phyloP scores from a whole-genome alignment of 2,113 vertebrate genomes.

The Epinephelus moara region DNA sequence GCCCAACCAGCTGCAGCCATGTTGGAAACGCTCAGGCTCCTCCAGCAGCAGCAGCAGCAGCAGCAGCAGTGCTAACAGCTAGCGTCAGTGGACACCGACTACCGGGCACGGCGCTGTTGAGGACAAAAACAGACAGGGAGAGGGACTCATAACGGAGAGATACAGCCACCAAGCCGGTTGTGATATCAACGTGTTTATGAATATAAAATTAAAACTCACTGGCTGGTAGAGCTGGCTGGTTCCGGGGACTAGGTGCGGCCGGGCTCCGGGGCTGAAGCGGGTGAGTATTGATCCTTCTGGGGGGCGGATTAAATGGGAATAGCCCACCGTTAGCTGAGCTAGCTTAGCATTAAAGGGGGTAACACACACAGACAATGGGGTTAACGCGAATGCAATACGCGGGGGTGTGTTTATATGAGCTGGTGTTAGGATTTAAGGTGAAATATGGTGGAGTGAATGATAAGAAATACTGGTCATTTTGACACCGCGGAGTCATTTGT shows the following conservation, averaged over 20 bases:
- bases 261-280: conserved; percentile 52
- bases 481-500: conserved; percentile 72
- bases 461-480: conserved; percentile 22
- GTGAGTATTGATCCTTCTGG: conserved; percentile 75
- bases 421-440: not conserved
- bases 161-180: conserved; percentile 55
- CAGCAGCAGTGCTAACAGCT: conserved; percentile 55
- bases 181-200: not conserved
- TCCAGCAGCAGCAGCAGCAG: conserved; percentile 36
- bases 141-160: conserved; percentile 45
- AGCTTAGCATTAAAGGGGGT: conserved; percentile 81
- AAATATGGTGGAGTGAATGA: not conserved
- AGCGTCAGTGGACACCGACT: conserved; percentile 76
- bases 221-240: conserved; percentile 34
- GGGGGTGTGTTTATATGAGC: conserved; percentile 29
- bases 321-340: conserved; percentile 73
- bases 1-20: conserved; percentile 77
- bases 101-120: conserved; percentile 82
- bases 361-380: conserved; percentile 77
- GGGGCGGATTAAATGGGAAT: conserved; percentile 71
- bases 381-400: conserved; percentile 37
- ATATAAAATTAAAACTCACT: not conserved
- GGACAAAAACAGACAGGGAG: conserved; percentile 70
- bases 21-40: conserved; percentile 67
- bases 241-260: conserved; percentile 59